Conservation (phyloP, 2,113 vertebrate species). For the Macheiramphus alcinus region DNA sequence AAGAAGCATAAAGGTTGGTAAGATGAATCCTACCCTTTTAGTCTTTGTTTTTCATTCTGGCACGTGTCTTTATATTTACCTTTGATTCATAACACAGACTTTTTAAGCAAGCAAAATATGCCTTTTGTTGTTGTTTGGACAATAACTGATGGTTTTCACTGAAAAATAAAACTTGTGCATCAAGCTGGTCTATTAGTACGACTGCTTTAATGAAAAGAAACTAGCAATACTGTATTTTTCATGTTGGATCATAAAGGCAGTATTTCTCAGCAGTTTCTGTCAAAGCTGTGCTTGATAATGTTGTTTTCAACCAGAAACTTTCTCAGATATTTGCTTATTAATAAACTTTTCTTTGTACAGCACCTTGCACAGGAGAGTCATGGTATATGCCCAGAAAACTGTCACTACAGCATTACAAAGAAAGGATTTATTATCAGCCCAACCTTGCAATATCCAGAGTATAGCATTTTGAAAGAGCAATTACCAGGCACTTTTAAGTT, state of each 20-base stretch:
- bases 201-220: not conserved
- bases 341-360: not conserved
- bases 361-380: not conserved
- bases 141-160: not conserved
- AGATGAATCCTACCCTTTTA: not conserved
- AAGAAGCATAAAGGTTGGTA: not conserved
- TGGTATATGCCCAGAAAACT: not conserved
- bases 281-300: not conserved
- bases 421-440: not conserved
- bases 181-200: not conserved
- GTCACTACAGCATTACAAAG: not conserved
- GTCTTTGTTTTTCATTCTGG: not conserved
- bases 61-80: not conserved
- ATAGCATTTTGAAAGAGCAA: not conserved
- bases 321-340: not conserved
- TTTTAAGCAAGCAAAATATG: not conserved
- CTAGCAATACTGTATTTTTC: not conserved
- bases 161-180: not conserved
- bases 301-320: not conserved
- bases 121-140: not conserved
- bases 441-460: not conserved
- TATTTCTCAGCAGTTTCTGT: not conserved
- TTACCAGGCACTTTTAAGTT: not conserved
- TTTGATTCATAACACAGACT: not conserved
- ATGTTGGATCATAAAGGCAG: not conserved